These are phyloP conservation scores for Acleris literana DNA, from an alignment of 2,888 invertebrate species.

Conservation along the genomic window DNA sequence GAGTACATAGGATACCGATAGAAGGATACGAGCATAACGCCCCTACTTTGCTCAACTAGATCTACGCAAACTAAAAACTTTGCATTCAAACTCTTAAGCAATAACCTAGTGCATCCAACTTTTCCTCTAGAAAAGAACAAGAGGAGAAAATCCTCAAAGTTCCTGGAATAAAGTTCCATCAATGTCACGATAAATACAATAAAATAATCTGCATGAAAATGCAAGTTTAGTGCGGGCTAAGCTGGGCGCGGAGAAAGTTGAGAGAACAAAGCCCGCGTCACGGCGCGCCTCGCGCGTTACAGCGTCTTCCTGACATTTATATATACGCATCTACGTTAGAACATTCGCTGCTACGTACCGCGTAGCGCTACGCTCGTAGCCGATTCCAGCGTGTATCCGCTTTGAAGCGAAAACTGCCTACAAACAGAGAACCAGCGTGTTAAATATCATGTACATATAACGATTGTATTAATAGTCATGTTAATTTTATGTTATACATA, in stretches of 20 bases:
- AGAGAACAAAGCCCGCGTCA: conserved; percentile 5
- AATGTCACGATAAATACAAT: conserved; percentile 33
- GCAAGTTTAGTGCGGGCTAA: conserved; percentile 22
- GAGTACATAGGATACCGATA: neutral
- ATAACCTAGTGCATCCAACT: conserved; percentile 37
- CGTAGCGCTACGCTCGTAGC: too few relatives aligned
- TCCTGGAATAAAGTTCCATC: conserved; percentile 31
- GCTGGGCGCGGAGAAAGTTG: conserved; percentile 23
- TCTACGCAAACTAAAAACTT: conserved; percentile 34
- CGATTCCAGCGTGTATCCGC: too few relatives aligned
- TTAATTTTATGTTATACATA: too few relatives aligned
- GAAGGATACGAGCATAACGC: conserved; percentile 11
- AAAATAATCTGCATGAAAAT: conserved; percentile 34
- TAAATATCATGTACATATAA: too few relatives aligned
- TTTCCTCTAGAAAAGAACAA: conserved; percentile 30
- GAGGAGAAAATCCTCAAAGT: conserved; percentile 33
- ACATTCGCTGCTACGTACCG: too few relatives aligned
- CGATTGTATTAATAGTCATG: too few relatives aligned
- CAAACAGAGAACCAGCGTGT: too few relatives aligned
- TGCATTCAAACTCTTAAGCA: conserved; percentile 35
- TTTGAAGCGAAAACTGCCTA: too few relatives aligned
- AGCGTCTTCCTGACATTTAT: too few relatives aligned
- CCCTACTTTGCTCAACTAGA: conserved; percentile 23
- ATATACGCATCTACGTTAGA: too few relatives aligned
- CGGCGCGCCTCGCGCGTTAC: too few relatives aligned